These are phyloP conservation scores for Scomber japonicus DNA, from an alignment of 2,113 vertebrate genomes.

Conservation along the genomic window DNA sequence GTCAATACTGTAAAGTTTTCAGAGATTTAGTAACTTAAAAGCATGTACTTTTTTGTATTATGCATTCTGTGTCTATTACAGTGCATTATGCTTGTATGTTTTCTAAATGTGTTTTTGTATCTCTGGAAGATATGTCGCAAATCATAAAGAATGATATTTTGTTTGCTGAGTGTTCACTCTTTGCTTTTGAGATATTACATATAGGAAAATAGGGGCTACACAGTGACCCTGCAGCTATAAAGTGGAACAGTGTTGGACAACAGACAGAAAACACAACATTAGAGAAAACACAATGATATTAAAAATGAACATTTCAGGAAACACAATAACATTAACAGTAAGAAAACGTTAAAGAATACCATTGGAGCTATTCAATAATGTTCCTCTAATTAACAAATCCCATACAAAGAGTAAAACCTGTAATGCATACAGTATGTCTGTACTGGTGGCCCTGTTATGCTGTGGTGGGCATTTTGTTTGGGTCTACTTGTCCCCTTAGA, in stretches of 20 bases:
- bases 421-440: no score
- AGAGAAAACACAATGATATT: not conserved
- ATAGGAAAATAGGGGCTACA: not conserved
- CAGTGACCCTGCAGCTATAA: not conserved
- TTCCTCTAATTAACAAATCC: no score
- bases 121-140: constrained; percentile 58
- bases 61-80: constrained; percentile 18
- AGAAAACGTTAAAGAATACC: not conserved
- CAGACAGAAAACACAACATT: not conserved
- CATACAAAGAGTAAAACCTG: no score
- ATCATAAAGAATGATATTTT: constrained; percentile 54
- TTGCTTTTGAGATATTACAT: constrained; percentile 12
- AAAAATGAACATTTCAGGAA: not conserved
- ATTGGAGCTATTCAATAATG: no score
- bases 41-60: constrained; percentile 57
- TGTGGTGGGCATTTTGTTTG: no score
- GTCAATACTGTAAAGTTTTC: constrained; percentile 31
- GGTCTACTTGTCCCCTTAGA: no score
- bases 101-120: constrained; percentile 65
- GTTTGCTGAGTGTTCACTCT: constrained; percentile 18
- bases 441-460: no score
- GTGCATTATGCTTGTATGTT: constrained; percentile 34
- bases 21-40: constrained; percentile 29
- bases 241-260: not conserved
- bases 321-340: not conserved